Conservation (phyloP, 2,797 vertebrate species). For the Lithobates sylvaticus region DNA sequence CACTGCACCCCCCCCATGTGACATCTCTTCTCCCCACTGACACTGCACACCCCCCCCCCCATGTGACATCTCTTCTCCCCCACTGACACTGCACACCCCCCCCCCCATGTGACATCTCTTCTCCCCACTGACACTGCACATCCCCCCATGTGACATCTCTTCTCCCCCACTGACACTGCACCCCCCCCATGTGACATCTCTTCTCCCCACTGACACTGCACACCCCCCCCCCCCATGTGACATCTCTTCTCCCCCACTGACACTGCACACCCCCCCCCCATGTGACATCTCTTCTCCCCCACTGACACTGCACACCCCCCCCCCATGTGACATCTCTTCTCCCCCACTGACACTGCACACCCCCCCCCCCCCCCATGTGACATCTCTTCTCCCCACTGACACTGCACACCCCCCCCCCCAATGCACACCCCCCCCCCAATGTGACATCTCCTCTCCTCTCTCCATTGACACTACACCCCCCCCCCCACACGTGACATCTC, state of each 20-base stretch:
- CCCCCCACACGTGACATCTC: too few species aligned
- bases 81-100: not conserved
- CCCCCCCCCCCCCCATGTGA: too few species aligned
- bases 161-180: too few species aligned
- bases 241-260: not conserved
- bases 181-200: not conserved
- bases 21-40: not conserved
- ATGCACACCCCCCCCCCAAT: not conserved
- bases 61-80: too few species aligned
- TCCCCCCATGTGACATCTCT: too few species aligned
- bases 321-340: too few species aligned
- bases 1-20: slow-evolving; percentile 6
- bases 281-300: too few species aligned
- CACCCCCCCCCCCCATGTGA: too few species aligned
- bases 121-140: slow-evolving; percentile 23
- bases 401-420: not conserved
- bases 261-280: too few species aligned
- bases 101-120: too few species aligned
- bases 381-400: slow-evolving; percentile 13
- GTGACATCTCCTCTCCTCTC: not conserved
- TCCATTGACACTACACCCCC: not conserved
- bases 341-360: too few species aligned
- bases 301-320: too few species aligned
- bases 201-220: slow-evolving; percentile 1
- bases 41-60: not conserved